Evolutionary conservation across 2,888 invertebrate species (phyloP), one percentile per base, ranked within the genome.

Genomic region (Pammene aurita): DNA sequence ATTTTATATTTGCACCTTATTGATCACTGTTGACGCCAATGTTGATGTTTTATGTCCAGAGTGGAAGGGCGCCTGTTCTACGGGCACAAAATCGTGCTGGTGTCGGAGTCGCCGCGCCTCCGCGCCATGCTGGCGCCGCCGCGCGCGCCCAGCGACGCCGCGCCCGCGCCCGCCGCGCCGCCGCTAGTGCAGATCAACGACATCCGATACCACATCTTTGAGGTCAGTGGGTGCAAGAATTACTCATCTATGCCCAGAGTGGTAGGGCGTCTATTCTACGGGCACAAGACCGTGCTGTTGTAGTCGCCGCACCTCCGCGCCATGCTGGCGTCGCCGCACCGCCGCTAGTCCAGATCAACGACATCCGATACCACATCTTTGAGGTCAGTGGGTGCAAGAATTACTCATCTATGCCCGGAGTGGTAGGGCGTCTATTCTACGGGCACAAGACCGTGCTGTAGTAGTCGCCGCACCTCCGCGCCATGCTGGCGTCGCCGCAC

Each of bases 401-500:
- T 26, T 1, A 26, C 26, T 26, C 26, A 26, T 46, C 5, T 44
- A 73, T 78, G 5, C 4, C 26, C 78, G 94, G 97, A 80, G 97
- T 98, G 63, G 98, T 98, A 85, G 97, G 97, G 0, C 94, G 97
- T 72, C 93, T 97, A 34, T 98, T 98, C 88, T 98, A 97, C 85
- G 98, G 97, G 0, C 98, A 98, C 87, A 97, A 98, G 90, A 98
- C 98, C 74, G 97, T 98, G 46, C 92, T 98, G 56, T 98, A 98
- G 2, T 97, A 97, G 70, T 98, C 97, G 5, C 95, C 97, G n/a
- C 93, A 97, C 64, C 95, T 98, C 76, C 94, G 97, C 75, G 96
- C 96, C 64, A 97, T 98, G 97, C 92, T 98, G 73, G 84, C 48
- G 79, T 83, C 0, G 71, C 80, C 1, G 75, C 84, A 14, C 90